phyloP scores from a whole-genome alignment of 2,113 vertebrate species.

The Gracilinanus agilis region DNA sequence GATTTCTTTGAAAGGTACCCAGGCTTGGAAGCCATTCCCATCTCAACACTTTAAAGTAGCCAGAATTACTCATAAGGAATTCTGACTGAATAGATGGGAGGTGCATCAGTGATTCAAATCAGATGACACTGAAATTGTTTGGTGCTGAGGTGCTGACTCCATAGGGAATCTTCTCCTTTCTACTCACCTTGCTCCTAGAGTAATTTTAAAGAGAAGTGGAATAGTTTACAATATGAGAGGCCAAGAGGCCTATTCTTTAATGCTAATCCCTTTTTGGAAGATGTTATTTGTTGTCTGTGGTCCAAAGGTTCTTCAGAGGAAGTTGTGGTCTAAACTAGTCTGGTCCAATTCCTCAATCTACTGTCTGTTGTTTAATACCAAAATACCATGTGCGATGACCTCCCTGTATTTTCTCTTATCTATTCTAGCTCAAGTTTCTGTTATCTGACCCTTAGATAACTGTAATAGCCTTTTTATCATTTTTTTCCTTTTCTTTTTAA shows the following conservation, averaged over 20 bases:
- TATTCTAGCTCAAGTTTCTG: not conserved
- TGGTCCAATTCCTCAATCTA: not conserved
- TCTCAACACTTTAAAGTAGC: not conserved
- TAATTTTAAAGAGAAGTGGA: not conserved
- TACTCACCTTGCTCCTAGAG: not conserved
- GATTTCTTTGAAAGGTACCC: not conserved
- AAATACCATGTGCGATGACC: not conserved
- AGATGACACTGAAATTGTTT: not conserved
- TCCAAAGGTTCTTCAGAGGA: not conserved
- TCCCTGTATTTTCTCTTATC: not conserved
- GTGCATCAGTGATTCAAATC: not conserved
- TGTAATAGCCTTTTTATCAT: not conserved
- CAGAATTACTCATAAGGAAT: not conserved
- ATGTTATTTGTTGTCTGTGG: not conserved
- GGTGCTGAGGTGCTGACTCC: not conserved
- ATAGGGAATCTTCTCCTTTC: not conserved
- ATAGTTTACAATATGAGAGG: not conserved
- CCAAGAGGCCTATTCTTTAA: not conserved
- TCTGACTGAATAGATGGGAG: not conserved
- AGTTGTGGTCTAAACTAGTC: not conserved
- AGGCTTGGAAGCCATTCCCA: not conserved
- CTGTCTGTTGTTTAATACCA: not conserved
- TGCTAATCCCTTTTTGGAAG: not conserved
- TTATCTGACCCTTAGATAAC: not conserved
- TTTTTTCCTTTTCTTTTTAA: not conserved